These are phyloP conservation scores for Anisognathus igniventris DNA, from an alignment of 2,797 vertebrate species.

Conservation along the genomic window DNA sequence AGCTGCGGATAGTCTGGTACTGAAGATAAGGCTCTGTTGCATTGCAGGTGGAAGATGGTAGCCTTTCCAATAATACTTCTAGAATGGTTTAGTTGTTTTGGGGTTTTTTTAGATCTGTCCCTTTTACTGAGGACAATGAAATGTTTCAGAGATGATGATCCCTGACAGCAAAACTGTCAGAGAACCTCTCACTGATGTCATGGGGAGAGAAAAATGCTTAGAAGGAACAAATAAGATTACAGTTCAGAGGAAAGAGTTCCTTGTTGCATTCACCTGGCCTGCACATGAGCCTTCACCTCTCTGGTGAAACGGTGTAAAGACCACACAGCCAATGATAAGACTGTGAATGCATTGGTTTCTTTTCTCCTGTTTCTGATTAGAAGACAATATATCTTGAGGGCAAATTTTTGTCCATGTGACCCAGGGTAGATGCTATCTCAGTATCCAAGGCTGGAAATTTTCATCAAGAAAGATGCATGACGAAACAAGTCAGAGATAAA, in stretches of 20 bases:
- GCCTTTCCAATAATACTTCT: neutral
- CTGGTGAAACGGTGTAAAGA: neutral
- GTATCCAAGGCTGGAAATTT: neutral
- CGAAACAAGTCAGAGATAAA: neutral
- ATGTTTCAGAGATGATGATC: neutral
- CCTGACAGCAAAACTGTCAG: neutral
- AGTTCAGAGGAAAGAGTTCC: neutral
- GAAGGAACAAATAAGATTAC: neutral
- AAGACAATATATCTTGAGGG: neutral
- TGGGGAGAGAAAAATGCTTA: neutral
- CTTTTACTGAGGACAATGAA: neutral
- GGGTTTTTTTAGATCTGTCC: neutral
- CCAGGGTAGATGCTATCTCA: neutral
- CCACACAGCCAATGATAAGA: neutral
- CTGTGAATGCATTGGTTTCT: neutral
- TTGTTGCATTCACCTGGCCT: neutral
- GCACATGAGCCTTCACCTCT: neutral
- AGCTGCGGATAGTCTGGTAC: neutral
- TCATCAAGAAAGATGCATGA: neutral
- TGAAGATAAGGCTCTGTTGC: neutral
- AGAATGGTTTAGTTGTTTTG: neutral
- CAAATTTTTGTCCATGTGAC: neutral
- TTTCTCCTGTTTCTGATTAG: neutral
- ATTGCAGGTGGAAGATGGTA: neutral
- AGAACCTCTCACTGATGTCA: neutral